Percentiles rank a stretch among this genome's conserved stretches.
Evolutionary conservation across 2,797 vertebrate species (phyloP).

Genomic region (Furcifer pardalis): DNA sequence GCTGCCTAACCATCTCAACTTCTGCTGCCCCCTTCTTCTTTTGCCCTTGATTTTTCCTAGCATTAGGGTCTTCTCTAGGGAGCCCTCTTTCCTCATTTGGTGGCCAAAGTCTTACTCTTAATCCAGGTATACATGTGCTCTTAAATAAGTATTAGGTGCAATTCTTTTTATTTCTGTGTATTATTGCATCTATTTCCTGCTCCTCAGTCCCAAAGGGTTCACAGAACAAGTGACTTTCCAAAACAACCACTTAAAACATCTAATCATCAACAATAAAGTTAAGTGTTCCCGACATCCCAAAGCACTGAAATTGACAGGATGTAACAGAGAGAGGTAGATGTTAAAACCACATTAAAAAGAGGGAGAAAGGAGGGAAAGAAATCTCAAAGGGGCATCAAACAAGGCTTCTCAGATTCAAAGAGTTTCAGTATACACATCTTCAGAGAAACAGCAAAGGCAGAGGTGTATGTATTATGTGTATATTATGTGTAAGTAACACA

Average conservation of each 20-base stretch:
- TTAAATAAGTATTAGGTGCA: neutral
- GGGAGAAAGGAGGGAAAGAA: too few relatives aligned
- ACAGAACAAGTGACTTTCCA: neutral
- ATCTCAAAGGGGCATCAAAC: neutral
- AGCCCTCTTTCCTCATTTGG: too few relatives aligned
- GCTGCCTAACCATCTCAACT: too few relatives aligned
- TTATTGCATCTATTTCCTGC: neutral
- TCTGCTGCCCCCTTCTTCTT: too few relatives aligned
- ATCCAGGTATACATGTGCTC: neutral
- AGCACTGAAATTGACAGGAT: neutral
- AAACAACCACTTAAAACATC: neutral
- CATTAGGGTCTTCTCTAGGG: too few relatives aligned
- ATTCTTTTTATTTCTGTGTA: neutral
- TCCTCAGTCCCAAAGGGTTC: neutral
- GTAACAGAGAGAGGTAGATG: neutral
- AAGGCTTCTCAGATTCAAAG: neutral
- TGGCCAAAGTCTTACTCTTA: neutral
- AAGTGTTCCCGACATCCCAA: neutral
- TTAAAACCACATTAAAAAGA: neutral
- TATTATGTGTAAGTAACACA: neutral
- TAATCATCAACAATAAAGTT: neutral
- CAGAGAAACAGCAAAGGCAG: neutral
- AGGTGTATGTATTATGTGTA: neutral
- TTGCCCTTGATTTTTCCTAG: too few relatives aligned
- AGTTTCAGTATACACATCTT: conserved; percentile 1